Percentiles rank a stretch among this genome's conserved stretches.
Conservation (phyloP, 2,113 vertebrate genomes). For the Ifrita kowaldi region DNA sequence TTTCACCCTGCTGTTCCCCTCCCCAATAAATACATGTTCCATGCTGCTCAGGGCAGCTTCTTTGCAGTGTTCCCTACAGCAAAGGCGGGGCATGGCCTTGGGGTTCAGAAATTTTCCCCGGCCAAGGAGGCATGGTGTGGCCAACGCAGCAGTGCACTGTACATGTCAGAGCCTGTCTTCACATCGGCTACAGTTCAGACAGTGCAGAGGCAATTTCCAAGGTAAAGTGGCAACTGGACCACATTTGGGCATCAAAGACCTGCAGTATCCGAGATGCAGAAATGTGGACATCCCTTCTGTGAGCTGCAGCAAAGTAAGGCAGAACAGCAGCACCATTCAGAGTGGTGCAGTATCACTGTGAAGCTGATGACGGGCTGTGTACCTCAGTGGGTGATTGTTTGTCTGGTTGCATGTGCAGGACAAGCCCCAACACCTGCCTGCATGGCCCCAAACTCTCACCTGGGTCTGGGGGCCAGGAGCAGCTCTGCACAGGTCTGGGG, state of each 20-base stretch:
- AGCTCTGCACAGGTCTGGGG: neutral
- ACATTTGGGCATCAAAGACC: neutral
- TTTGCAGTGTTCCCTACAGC: fast-evolving
- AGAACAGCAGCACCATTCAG: neutral
- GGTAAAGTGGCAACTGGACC: too few species aligned
- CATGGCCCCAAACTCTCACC: neutral
- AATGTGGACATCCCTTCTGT: neutral
- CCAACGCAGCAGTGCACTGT: neutral
- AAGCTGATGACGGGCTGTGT: neutral
- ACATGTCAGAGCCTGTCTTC: neutral
- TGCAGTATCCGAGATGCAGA: neutral
- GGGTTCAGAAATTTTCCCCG: neutral
- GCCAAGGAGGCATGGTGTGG: fast-evolving
- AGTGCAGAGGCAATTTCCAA: neutral
- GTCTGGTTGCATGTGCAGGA: neutral
- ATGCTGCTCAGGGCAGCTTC: neutral
- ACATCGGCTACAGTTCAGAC: fast-evolving
- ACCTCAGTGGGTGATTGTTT: neutral
- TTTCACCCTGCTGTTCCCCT: neutral
- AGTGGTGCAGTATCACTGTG: neutral
- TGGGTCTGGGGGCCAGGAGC: fast-evolving
- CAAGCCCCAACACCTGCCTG: fast-evolving
- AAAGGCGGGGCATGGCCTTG: neutral
- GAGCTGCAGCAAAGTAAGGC: neutral
- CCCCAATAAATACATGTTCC: neutral